Percentiles rank a stretch among this genome's conserved stretches.
phyloP scores from a whole-genome alignment of 2,113 vertebrate species.

The Peromyscus polionotus region DNA sequence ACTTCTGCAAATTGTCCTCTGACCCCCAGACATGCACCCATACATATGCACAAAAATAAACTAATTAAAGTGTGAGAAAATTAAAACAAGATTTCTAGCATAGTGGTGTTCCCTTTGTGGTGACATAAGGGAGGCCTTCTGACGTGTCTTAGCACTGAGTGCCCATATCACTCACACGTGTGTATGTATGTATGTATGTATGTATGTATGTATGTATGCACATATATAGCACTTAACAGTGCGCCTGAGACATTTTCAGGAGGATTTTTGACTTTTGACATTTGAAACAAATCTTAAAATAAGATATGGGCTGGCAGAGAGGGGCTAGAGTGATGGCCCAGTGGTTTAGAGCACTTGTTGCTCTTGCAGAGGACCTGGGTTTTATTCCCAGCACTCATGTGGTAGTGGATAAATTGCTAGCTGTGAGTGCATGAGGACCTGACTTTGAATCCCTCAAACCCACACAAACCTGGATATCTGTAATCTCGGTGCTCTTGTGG shows the following conservation, averaged over 20 bases:
- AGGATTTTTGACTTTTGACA: constrained; percentile 4
- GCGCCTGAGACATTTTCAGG: constrained; percentile 33
- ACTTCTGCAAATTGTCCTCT: not conserved
- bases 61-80: not conserved
- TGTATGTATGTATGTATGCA: not conserved
- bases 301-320: not conserved
- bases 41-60: not conserved
- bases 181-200: no score
- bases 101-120: not conserved
- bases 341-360: not conserved
- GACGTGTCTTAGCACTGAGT: not conserved
- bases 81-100: not conserved
- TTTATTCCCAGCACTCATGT: not conserved
- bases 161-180: not conserved
- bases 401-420: not conserved
- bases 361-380: not conserved
- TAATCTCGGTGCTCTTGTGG: not conserved
- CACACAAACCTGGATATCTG: not conserved
- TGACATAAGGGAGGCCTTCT: not conserved
- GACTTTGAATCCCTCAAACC: no score
- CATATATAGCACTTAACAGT: not conserved
- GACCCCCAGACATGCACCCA: not conserved
- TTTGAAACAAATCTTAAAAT: constrained; percentile 31
- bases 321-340: not conserved
- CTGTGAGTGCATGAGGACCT: not conserved